Base-by-base conservation (phyloP, 2,888 invertebrate species). In the Perithous albicinctus region DNA sequence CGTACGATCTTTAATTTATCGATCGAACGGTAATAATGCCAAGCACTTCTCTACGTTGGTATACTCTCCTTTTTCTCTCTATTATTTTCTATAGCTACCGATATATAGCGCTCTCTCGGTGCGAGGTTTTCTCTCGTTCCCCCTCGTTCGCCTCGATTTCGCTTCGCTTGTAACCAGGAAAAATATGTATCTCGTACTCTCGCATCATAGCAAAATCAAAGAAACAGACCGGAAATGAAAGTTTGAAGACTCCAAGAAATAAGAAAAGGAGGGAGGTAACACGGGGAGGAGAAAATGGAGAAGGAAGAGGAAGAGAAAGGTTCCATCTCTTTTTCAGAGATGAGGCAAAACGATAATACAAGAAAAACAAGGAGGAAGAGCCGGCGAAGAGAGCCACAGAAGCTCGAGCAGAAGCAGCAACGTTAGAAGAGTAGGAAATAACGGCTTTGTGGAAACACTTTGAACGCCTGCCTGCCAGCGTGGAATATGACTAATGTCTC, bases 401-500 rank as follows among this genome's bases (percentile, higher is more conserved):
- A 38, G 29, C 63, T 48, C 20, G 29, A 56, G 54, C 29, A 26
- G 26, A 67, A 41, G 20, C 15, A 35, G 43, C 64, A 48, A 35
- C 74, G 82, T 78, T 78, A 67, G 74, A 82, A 66, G 78, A 75
- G 82, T 78, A 79, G 61, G 76, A 86, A 86, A 87, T 85, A 87
- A 86, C 86, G 83, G 85, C 78, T 83, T 78, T 84, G 84, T 84
- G 86, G 84, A 87, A 84, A 81, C 77, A 80, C 84, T 83, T 84
- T 74, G 77, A 84, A 84, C 79, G 75, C 78, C 81, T 78, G 80
- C 78, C 87, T 87, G 88, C 87, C 89, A 86, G 87, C 87, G 80
- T 63, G 85, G 85, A 89, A 89, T 88, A 89, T 90, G 87, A 89
- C 89, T 90, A 87, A 88, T 89, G 87, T 85, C 78, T 41, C 61